Evolutionary conservation across 2,113 vertebrate species (phyloP).

Genomic region (Cynocephalus volans): DNA sequence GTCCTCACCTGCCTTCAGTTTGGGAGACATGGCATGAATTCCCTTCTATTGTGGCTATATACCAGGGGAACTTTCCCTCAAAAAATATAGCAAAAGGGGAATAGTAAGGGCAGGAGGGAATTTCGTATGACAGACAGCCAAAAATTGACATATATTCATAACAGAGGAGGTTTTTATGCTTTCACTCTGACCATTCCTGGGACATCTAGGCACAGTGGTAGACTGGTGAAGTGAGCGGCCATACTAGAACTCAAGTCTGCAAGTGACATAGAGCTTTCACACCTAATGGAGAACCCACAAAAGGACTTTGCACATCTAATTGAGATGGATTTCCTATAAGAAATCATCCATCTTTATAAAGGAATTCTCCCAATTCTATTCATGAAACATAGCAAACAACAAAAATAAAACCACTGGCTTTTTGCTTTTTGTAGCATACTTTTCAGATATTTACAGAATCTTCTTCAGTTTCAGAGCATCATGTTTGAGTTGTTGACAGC

Average conservation of each 20-base stretch:
- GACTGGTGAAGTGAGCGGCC: background rate
- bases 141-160: background rate
- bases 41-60: background rate
- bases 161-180: background rate
- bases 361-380: background rate
- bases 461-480: background rate
- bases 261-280: background rate
- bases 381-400: background rate
- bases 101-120: background rate
- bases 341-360: background rate
- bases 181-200: background rate
- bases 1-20: background rate
- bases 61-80: background rate
- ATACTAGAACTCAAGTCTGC: background rate
- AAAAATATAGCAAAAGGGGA: background rate
- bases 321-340: background rate
- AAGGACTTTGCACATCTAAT: background rate
- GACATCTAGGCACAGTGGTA: background rate
- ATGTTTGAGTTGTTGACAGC: background rate
- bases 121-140: background rate
- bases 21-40: background rate
- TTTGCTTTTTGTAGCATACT: background rate
- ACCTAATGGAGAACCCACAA: background rate
- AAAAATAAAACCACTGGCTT: background rate
- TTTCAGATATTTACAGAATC: background rate